These are phyloP conservation scores for Mesitornis unicolor DNA, from an alignment of 2,113 vertebrate genomes.

Conservation along the genomic window DNA sequence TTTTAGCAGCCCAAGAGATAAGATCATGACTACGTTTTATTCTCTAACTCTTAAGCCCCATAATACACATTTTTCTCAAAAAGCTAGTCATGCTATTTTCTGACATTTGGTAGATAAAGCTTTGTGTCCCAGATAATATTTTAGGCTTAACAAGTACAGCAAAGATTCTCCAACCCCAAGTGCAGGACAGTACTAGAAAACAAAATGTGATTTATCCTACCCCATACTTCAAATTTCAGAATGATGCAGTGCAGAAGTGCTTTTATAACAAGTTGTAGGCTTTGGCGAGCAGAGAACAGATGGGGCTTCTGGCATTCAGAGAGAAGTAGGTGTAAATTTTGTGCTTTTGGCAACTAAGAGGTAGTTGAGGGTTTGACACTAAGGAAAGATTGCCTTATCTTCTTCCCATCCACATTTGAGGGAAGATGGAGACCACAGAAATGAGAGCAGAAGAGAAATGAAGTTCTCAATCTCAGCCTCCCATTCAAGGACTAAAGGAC, in stretches of 20 bases:
- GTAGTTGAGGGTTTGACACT: constrained; percentile 52
- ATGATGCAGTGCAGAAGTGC: constrained; percentile 17
- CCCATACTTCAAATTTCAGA: constrained; percentile 5
- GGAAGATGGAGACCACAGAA: background rate
- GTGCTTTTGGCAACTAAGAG: constrained; percentile 56
- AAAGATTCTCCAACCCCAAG: background rate
- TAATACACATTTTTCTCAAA: background rate
- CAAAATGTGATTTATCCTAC: background rate
- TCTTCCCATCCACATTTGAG: background rate
- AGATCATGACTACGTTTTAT: background rate
- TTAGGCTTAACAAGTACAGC: background rate
- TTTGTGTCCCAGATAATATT: background rate
- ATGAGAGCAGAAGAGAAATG: background rate
- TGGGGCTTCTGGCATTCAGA: constrained; percentile 54
- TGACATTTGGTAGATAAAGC: background rate
- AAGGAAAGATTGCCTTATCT: constrained; percentile 11
- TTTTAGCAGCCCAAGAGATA: background rate
- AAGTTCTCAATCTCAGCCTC: background rate
- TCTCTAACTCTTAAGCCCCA: background rate
- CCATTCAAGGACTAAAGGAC: background rate
- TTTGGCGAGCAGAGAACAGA: constrained; percentile 53
- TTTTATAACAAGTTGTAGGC: constrained; percentile 55
- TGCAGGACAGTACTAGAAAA: background rate
- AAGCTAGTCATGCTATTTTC: background rate
- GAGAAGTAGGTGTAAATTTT: constrained; percentile 56